phyloP scores from a whole-genome alignment of 2,113 vertebrate species.

The Opisthocomus hoazin region DNA sequence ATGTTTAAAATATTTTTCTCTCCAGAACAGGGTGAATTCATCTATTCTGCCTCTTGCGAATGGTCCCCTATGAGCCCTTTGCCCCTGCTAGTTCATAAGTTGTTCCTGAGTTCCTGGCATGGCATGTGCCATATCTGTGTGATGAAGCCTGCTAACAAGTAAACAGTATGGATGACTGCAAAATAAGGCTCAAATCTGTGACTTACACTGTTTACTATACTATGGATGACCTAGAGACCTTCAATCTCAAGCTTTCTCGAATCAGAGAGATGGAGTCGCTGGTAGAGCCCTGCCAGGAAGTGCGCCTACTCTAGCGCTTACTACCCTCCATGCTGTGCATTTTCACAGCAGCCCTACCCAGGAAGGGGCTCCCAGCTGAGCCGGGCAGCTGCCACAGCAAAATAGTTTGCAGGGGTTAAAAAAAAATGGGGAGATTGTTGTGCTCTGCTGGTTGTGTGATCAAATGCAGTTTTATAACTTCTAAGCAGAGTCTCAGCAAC shows the following conservation, averaged over 20 bases:
- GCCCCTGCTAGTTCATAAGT: neutral
- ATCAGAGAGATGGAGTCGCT: neutral
- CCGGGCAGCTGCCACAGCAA: neutral
- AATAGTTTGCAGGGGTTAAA: neutral
- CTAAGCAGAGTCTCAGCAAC: neutral
- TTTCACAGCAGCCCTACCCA: neutral
- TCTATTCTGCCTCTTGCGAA: neutral
- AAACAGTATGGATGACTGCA: neutral
- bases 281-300: neutral
- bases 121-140: neutral
- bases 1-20: neutral
- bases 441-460: neutral
- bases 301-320: neutral
- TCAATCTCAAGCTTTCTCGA: neutral
- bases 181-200: neutral
- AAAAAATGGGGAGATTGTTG: neutral
- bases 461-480: neutral
- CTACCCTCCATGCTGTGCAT: neutral
- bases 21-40: fast-evolving
- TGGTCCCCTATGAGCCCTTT: neutral
- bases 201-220: neutral
- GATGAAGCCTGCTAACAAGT: neutral
- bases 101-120: neutral
- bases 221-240: neutral
- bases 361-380: neutral